phyloP scores from a whole-genome alignment of 2,888 invertebrate species.

The Noctua janthina region DNA sequence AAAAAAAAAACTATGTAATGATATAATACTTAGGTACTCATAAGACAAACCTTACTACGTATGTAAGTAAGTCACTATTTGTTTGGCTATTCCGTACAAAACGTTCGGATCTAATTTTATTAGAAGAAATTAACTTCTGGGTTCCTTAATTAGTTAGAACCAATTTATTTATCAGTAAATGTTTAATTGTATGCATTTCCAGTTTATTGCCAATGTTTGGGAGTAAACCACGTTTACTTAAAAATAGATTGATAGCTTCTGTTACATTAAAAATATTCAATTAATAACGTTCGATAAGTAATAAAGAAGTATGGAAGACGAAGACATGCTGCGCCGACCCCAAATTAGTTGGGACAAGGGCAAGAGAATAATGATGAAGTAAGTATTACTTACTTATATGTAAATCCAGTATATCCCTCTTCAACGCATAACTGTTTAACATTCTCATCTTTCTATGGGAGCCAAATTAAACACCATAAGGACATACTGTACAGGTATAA shows the following conservation, averaged over 20 bases:
- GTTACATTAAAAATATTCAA: neutral
- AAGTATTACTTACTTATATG: neutral
- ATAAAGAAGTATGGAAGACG: too few species aligned
- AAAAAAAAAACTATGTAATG: too few species aligned
- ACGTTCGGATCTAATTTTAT: neutral
- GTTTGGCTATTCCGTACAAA: neutral
- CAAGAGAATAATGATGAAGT: neutral
- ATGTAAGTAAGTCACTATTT: neutral
- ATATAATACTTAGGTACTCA: conserved; percentile 38
- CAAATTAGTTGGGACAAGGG: too few species aligned
- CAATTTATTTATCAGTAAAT: neutral
- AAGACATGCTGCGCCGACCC: too few species aligned
- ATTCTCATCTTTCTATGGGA: conserved; percentile 31
- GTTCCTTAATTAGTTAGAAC: neutral
- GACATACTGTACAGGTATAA: conserved; percentile 46
- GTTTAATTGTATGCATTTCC: neutral
- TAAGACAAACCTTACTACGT: neutral
- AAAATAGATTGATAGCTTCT: neutral
- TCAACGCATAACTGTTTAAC: conserved; percentile 11
- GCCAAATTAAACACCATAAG: conserved; percentile 37
- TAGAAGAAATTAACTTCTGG: neutral
- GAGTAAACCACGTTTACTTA: neutral
- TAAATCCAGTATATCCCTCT: neutral
- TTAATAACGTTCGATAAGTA: too few species aligned
- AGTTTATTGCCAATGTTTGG: conserved; percentile 7